phyloP scores from a whole-genome alignment of 2,888 invertebrate genomes.

The Acronicta alni region DNA sequence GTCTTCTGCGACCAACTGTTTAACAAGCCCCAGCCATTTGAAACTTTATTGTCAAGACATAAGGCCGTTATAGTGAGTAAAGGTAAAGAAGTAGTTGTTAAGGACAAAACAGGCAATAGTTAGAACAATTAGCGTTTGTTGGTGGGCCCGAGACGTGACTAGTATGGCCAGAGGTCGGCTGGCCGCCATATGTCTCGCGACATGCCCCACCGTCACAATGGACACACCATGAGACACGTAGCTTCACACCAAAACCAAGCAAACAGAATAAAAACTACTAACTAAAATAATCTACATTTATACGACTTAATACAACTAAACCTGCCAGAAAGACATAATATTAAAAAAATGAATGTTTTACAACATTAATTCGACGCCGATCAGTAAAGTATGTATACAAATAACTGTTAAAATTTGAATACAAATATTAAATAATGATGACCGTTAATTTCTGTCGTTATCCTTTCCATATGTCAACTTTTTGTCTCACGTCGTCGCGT shows the following conservation, averaged over 20 bases:
- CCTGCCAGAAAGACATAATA: too few species aligned
- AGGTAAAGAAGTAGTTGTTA: slow-evolving; percentile 53
- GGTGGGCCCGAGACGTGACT: slow-evolving; percentile 67
- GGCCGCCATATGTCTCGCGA: slow-evolving; percentile 65
- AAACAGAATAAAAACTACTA: too few species aligned
- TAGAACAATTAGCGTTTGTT: slow-evolving; percentile 73
- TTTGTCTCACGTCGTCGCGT: slow-evolving; percentile 50
- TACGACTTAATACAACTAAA: too few species aligned
- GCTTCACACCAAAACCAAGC: slow-evolving; percentile 20
- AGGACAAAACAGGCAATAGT: slow-evolving; percentile 65
- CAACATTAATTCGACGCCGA: too few species aligned
- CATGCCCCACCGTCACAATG: slow-evolving; percentile 29
- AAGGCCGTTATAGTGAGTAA: slow-evolving; percentile 34
- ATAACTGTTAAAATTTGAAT: slow-evolving; percentile 2
- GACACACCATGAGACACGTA: slow-evolving; percentile 22
- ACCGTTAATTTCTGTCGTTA: slow-evolving; percentile 36
- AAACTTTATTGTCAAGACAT: slow-evolving; percentile 34
- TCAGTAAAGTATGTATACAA: slow-evolving; percentile 1
- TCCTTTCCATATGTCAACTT: slow-evolving; percentile 48
- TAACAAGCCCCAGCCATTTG: slow-evolving; percentile 24
- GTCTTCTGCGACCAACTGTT: slow-evolving; percentile 51
- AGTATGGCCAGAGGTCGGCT: slow-evolving; percentile 58
- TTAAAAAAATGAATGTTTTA: too few species aligned
- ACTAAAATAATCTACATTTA: too few species aligned
- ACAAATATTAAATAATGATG: slow-evolving; percentile 29